Percentiles rank a stretch among this genome's conserved stretches.
Conservation (phyloP, 2,888 invertebrate species). For the Gasteruption jaculator region DNA sequence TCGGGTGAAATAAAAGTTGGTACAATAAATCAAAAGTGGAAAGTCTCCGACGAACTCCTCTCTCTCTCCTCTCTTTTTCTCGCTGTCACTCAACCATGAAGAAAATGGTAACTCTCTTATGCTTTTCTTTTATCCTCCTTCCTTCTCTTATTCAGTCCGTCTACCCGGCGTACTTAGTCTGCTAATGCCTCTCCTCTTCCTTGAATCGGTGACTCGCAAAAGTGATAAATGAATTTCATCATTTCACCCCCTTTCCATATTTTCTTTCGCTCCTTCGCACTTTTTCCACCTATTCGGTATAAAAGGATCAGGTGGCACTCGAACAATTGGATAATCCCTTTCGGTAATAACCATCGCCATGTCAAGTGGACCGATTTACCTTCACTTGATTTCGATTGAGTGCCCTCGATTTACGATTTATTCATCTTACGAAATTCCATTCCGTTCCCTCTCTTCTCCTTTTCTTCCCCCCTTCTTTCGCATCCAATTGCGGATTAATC, state of each 20-base stretch:
- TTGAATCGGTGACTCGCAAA: constrained; percentile 34
- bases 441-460: too few species aligned
- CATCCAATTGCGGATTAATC: too few species aligned
- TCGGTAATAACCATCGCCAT: constrained; percentile 23
- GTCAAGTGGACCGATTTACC: constrained; percentile 18
- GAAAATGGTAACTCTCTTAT: constrained; percentile 33
- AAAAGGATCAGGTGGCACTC: too few species aligned
- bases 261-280: too few species aligned
- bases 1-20: constrained; percentile 48
- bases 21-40: constrained; percentile 52
- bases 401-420: too few species aligned
- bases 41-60: constrained; percentile 43
- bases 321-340: constrained; percentile 31
- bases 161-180: constrained; percentile 17
- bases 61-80: constrained; percentile 27
- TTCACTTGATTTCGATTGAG: too few species aligned
- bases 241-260: constrained; percentile 30
- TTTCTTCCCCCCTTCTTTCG: too few species aligned
- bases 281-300: too few species aligned
- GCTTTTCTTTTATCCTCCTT: constrained; percentile 10
- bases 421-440: neutral
- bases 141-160: constrained; percentile 12
- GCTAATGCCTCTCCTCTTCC: constrained; percentile 23
- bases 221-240: constrained; percentile 45
- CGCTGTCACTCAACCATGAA: constrained; percentile 36